A percentile compares a stretch with the other conserved stretches of the same genome.
phyloP scores from a whole-genome alignment of 2,113 vertebrate species.

The Cyanoliseus patagonus region DNA sequence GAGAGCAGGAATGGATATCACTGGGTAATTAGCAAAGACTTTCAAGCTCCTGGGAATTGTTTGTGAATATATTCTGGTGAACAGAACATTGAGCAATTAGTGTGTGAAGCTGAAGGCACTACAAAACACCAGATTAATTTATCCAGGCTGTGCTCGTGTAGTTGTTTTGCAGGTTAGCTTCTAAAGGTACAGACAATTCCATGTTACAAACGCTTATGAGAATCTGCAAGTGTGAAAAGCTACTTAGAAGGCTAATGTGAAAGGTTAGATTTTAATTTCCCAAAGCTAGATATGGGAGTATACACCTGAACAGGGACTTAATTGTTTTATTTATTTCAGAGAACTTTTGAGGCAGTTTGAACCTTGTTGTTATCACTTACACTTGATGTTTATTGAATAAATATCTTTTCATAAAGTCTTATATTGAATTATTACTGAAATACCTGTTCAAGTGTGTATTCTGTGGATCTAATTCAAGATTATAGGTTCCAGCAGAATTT shows the following conservation, averaged over 20 bases:
- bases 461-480: constrained; percentile 46
- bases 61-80: not conserved
- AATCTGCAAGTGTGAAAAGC: not conserved
- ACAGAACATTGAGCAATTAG: not conserved
- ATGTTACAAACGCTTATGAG: not conserved
- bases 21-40: not conserved
- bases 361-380: not conserved
- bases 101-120: not conserved
- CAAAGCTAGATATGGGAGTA: not conserved
- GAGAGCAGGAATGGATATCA: not conserved
- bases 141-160: not conserved
- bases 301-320: not conserved
- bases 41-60: not conserved
- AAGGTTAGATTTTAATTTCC: not conserved
- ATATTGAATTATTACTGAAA: constrained; percentile 16
- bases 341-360: not conserved
- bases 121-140: not conserved
- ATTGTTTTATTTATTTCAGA: not conserved
- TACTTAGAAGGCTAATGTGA: not conserved
- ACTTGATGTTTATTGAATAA: constrained; percentile 11
- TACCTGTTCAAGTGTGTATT: not conserved
- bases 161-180: not conserved
- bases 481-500: constrained; percentile 27
- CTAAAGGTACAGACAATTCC: not conserved
- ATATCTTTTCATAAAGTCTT: not conserved